Evolutionary conservation across 1,140 invertebrate species (phyloP).

Genomic region (Nilaparvata lugens): DNA sequence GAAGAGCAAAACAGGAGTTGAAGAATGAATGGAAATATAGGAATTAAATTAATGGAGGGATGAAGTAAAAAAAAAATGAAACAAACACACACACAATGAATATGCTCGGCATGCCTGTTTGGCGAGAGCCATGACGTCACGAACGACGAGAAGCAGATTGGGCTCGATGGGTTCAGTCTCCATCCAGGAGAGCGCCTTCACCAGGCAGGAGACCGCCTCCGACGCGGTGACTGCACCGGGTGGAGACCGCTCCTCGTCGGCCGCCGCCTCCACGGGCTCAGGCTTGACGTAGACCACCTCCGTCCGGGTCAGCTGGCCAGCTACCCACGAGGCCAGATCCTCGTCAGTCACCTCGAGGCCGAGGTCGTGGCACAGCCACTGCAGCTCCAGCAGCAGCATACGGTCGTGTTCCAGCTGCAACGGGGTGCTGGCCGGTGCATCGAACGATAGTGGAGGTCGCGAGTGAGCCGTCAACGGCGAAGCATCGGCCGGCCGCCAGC

Average conservation of each 20-base stretch:
- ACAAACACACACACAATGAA: too few relatives aligned
- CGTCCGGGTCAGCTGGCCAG: constrained; percentile 20
- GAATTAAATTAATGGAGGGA: too few relatives aligned
- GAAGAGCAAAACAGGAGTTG: too few relatives aligned
- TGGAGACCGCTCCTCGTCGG: constrained; percentile 16
- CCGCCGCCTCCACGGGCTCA: constrained; percentile 24
- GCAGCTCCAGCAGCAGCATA: constrained; percentile 34
- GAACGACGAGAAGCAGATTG: constrained; percentile 38
- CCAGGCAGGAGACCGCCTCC: constrained; percentile 37
- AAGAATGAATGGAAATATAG: too few relatives aligned
- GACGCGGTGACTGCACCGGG: constrained; percentile 32
- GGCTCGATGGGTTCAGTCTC: constrained; percentile 44
- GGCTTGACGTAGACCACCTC: constrained; percentile 18
- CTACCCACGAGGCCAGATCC: constrained; percentile 36
- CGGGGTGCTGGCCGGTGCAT: constrained; percentile 18
- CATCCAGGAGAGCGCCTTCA: constrained; percentile 42
- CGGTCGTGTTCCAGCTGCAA: constrained; percentile 28
- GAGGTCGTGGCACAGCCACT: constrained; percentile 34
- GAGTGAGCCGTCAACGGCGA: constrained; percentile 23
- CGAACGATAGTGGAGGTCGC: constrained; percentile 6
- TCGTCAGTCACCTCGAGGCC: constrained; percentile 38
- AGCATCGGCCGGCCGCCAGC: constrained; percentile 30
- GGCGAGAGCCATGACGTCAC: constrained; percentile 36
- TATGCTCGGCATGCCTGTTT: constrained; percentile 30
- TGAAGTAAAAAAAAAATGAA: too few relatives aligned